Conservation (phyloP, 2,113 vertebrate genomes). For the Hippolais icterina region DNA sequence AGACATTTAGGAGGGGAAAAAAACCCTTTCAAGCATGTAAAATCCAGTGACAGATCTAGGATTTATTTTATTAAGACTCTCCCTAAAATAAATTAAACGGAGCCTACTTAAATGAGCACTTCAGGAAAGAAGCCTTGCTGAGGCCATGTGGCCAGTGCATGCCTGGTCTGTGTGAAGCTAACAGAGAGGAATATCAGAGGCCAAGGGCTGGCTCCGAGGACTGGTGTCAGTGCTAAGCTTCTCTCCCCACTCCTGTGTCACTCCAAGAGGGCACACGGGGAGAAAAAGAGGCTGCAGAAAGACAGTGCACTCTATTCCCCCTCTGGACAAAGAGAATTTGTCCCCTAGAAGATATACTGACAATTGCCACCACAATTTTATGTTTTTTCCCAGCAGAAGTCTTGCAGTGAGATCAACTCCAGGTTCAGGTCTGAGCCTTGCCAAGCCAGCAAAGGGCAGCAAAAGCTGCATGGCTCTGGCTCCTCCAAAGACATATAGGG, state of each 20-base stretch:
- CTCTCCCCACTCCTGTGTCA: not conserved
- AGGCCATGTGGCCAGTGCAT: not conserved
- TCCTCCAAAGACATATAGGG: not conserved
- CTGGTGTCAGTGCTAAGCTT: not conserved
- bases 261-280: not conserved
- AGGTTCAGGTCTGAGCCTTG: not conserved
- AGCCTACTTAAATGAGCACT: slow-evolving; percentile 55
- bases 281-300: not conserved
- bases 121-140: slow-evolving; percentile 28
- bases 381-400: not conserved
- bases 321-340: not conserved
- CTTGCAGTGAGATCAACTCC: not conserved
- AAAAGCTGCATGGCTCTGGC: not conserved
- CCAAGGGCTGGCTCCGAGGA: not conserved
- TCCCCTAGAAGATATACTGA: not conserved
- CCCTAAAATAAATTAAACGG: slow-evolving; percentile 61
- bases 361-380: not conserved
- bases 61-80: slow-evolving; percentile 70
- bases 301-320: not conserved
- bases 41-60: slow-evolving; percentile 74
- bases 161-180: not conserved
- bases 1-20: slow-evolving; percentile 69
- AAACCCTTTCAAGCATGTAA: slow-evolving; percentile 34
- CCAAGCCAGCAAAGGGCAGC: not conserved
- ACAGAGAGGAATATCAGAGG: not conserved